A percentile compares a stretch with the other conserved stretches of the same genome.
These are phyloP conservation scores for Echiichthys vipera DNA, from an alignment of 2,797 vertebrate species.

Conservation along the genomic window DNA sequence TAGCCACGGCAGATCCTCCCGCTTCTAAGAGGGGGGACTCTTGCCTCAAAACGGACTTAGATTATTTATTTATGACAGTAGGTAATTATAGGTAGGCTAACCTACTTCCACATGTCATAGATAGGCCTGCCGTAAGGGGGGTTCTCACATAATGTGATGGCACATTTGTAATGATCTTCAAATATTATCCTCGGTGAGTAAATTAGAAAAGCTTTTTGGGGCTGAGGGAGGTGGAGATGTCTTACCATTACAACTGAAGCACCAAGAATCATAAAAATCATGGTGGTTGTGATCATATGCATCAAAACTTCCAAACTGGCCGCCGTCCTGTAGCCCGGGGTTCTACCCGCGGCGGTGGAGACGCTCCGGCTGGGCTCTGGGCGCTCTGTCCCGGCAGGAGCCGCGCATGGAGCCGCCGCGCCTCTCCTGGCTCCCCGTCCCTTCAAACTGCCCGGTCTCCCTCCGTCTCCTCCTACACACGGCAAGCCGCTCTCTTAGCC, in stretches of 20 bases:
- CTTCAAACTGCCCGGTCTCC: constrained; percentile 83
- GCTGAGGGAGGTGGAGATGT: constrained; percentile 57
- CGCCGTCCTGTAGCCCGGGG: constrained; percentile 84
- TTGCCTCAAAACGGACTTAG: constrained; percentile 60
- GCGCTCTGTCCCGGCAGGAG: constrained; percentile 83
- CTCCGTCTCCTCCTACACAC: constrained; percentile 75
- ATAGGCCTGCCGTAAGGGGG: constrained; percentile 51
- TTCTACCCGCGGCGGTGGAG: constrained; percentile 83
- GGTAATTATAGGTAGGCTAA: constrained; percentile 76
- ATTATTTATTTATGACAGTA: constrained; percentile 80
- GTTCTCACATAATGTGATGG: constrained; percentile 24
- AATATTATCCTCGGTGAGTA: constrained; percentile 11
- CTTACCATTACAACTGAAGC: constrained; percentile 99
- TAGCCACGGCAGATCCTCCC: constrained; percentile 53
- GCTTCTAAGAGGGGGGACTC: constrained; percentile 61
- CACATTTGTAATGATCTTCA: constrained; percentile 19
- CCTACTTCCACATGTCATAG: constrained; percentile 74
- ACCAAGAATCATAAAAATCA: constrained; percentile 99
- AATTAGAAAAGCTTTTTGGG: constrained; percentile 27
- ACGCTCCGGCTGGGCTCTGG: constrained; percentile 81
- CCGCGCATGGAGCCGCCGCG: constrained; percentile 86
- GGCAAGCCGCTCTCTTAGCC: constrained; percentile 65
- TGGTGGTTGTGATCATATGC: constrained; percentile 99
- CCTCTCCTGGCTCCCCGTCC: constrained; percentile 83
- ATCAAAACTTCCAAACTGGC: constrained; percentile 91